These are phyloP conservation scores for Pomatostomus ruficeps DNA, from an alignment of 2,113 vertebrate species.

Conservation along the genomic window DNA sequence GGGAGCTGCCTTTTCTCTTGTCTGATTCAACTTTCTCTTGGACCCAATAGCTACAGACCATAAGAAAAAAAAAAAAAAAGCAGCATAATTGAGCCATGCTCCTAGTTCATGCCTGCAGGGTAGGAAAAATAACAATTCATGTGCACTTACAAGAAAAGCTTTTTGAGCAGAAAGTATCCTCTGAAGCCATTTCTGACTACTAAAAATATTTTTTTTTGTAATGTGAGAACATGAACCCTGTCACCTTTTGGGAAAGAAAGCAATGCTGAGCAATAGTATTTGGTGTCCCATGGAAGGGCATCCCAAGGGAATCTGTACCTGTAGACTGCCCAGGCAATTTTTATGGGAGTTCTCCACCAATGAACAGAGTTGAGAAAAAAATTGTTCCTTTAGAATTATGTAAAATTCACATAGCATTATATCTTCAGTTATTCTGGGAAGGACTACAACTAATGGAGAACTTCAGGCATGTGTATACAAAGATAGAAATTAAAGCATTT, in stretches of 20 bases:
- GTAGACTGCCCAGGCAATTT: neutral
- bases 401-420: neutral
- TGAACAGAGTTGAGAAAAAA: neutral
- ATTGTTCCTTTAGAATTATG: neutral
- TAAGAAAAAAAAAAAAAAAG: neutral
- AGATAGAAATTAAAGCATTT: neutral
- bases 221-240: neutral
- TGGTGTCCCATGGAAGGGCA: neutral
- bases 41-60: neutral
- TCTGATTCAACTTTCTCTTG: neutral
- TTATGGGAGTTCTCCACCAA: neutral
- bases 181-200: neutral
- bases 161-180: neutral
- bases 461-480: neutral
- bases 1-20: neutral
- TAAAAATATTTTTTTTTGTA: neutral
- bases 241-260: neutral
- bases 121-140: neutral
- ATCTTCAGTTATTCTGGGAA: neutral
- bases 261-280: neutral
- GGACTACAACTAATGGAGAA: neutral
- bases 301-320: neutral
- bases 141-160: neutral
- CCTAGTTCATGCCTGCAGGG: neutral
- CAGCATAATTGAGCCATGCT: neutral